A percentile compares a stretch with the other conserved stretches of the same genome.
These are phyloP conservation scores for Tinea trinotella DNA, from an alignment of 2,888 invertebrate species.

Conservation along the genomic window DNA sequence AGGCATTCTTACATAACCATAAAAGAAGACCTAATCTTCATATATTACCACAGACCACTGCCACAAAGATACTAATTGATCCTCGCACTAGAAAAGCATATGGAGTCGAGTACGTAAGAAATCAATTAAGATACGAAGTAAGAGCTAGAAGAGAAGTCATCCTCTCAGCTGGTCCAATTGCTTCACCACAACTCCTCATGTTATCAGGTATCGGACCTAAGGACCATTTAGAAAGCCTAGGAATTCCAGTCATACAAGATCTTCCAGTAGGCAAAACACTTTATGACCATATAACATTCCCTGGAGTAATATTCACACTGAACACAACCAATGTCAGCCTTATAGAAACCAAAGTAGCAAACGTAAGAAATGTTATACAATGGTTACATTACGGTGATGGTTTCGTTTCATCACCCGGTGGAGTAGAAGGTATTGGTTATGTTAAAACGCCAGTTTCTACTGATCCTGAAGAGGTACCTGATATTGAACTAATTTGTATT, in stretches of 20 bases:
- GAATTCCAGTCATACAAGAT: conserved; percentile 71
- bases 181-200: conserved; percentile 87
- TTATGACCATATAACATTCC: conserved; percentile 75
- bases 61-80: conserved; percentile 69
- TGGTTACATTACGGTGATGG: conserved; percentile 51
- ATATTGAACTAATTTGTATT: conserved; percentile 78
- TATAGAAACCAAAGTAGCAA: conserved; percentile 35
- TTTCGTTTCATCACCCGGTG: conserved; percentile 67
- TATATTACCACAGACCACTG: conserved; percentile 66
- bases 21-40: conserved; percentile 69
- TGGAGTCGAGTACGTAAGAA: conserved; percentile 69
- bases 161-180: conserved; percentile 82
- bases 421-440: conserved; percentile 75
- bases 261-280: conserved; percentile 76
- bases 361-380: conserved; percentile 31
- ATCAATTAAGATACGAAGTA: conserved; percentile 50
- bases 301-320: conserved; percentile 77
- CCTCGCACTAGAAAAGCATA: conserved; percentile 52
- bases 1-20: conserved; percentile 71
- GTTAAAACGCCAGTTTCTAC: conserved; percentile 71
- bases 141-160: conserved; percentile 78
- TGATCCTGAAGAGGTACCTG: conserved; percentile 70
- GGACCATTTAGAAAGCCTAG: conserved; percentile 64
- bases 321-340: conserved; percentile 42
- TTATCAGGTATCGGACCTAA: conserved; percentile 79